phyloP scores from a whole-genome alignment of 2,797 vertebrate species.

The Ptychobarbus kaznakovi region DNA sequence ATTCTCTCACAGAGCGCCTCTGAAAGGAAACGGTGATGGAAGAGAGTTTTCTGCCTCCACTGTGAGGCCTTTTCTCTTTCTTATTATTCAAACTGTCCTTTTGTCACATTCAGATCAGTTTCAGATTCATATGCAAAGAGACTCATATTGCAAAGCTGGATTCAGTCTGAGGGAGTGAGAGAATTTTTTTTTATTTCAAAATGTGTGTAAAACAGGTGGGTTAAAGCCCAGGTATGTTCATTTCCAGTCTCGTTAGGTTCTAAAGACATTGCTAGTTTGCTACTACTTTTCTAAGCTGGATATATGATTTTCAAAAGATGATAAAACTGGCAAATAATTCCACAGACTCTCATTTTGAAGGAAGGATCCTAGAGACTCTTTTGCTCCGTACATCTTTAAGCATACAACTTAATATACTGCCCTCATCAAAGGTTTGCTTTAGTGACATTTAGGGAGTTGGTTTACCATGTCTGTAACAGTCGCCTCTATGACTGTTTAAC shows the following conservation, averaged over 20 bases:
- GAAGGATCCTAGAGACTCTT: neutral
- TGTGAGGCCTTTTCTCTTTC: conserved; percentile 50
- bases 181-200: neutral
- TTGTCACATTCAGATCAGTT: conserved; percentile 58
- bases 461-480: neutral
- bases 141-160: conserved; percentile 21
- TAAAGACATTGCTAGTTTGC: neutral
- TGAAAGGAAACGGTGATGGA: conserved; percentile 49
- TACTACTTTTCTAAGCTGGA: neutral
- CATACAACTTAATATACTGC: neutral
- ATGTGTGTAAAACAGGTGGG: conserved; percentile 18
- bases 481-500: neutral
- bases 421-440: neutral
- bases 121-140: conserved; percentile 63
- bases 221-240: conserved; percentile 9
- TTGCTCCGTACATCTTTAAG: neutral
- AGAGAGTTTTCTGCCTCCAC: conserved; percentile 36
- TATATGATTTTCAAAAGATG: neutral
- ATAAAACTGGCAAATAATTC: neutral
- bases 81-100: conserved; percentile 29
- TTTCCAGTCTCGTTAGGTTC: neutral
- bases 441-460: neutral
- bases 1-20: conserved; percentile 38
- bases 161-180: conserved; percentile 1
- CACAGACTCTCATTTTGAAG: neutral